Percentiles rank a stretch among this genome's conserved stretches.
Evolutionary conservation across 1,140 invertebrate genomes (phyloP).

Genomic region (Lepidostoma basale): DNA sequence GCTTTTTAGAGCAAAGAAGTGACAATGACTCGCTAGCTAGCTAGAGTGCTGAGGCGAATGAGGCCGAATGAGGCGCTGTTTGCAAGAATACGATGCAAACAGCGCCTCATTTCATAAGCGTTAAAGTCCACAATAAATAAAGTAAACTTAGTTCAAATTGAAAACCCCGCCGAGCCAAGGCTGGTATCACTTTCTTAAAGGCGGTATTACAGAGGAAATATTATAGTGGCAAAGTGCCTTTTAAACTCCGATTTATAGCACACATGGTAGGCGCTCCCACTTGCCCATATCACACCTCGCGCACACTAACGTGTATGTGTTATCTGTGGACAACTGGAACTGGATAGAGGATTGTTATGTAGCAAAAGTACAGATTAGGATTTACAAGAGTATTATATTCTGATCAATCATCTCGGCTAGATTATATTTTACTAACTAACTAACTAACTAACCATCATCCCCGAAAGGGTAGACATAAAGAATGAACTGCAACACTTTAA

Average conservation of each 20-base stretch:
- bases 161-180: background rate
- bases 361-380: too few species aligned
- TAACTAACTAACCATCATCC: too few species aligned
- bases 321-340: too few species aligned
- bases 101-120: background rate
- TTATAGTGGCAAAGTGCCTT: conserved; percentile 19
- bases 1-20: background rate
- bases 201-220: conserved; percentile 10
- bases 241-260: conserved; percentile 23
- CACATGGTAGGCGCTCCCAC: background rate
- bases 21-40: background rate
- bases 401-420: too few species aligned
- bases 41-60: background rate
- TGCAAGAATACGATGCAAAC: background rate
- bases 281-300: too few species aligned
- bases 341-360: too few species aligned
- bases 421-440: too few species aligned
- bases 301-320: too few species aligned
- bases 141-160: conserved; percentile 4
- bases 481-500: too few species aligned
- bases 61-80: background rate
- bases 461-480: too few species aligned
- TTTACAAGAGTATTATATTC: too few species aligned
- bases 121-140: background rate
- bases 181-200: conserved; percentile 14